Percentiles rank a stretch among this genome's conserved stretches.
Evolutionary conservation across 2,113 vertebrate species (phyloP).

Genomic region (Lasiurus cinereus): DNA sequence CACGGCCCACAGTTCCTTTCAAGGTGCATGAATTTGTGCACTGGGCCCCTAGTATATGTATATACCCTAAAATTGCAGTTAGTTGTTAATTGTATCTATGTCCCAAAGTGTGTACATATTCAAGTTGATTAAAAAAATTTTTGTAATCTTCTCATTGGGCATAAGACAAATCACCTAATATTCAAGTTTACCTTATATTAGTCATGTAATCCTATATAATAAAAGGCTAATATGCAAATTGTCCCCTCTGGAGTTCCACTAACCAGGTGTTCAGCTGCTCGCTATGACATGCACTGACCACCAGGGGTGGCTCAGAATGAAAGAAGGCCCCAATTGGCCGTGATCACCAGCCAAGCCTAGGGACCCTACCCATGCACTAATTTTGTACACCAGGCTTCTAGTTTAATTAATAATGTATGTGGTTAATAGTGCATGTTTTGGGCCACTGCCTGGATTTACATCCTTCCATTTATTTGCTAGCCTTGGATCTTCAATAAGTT

Average conservation of each 20-base stretch:
- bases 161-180: neutral
- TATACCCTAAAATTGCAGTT: neutral
- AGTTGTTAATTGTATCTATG: slow-evolving; percentile 3
- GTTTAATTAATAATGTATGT: neutral
- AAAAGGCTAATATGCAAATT: too few species aligned
- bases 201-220: neutral
- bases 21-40: too few species aligned
- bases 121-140: neutral
- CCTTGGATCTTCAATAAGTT: neutral
- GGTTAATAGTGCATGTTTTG: neutral
- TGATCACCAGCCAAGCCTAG: too few species aligned
- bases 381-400: too few species aligned
- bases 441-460: neutral
- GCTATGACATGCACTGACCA: too few species aligned
- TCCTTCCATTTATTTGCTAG: neutral
- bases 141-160: neutral
- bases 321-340: too few species aligned
- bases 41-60: neutral
- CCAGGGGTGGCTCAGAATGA: too few species aligned
- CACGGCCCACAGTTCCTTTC: too few species aligned
- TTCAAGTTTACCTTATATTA: neutral
- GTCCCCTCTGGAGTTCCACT: too few species aligned
- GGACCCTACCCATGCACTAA: too few species aligned
- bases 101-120: neutral
- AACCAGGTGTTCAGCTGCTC: too few species aligned